Percentiles rank a stretch among this genome's conserved stretches.
Conservation (phyloP, 1,140 invertebrate species). For the Protaetia brevitarsis region DNA sequence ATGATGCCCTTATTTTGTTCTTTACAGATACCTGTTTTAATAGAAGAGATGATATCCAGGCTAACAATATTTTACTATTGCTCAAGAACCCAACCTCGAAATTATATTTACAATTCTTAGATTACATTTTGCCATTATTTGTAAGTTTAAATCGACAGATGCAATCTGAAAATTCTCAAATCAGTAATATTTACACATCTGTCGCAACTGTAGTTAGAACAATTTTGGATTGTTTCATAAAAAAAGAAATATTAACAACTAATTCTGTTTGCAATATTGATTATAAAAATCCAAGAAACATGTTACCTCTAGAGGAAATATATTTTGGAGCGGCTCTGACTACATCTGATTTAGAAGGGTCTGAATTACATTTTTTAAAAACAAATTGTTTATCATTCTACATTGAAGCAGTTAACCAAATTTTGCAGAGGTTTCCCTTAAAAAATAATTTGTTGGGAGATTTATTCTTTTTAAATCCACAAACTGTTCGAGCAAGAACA, state of each 20-base stretch:
- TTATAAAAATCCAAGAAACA: constrained; percentile 29
- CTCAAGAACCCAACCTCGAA: not conserved
- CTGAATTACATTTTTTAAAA: constrained; percentile 4
- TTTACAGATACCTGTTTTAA: not conserved
- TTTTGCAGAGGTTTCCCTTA: constrained; percentile 15
- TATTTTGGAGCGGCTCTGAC: constrained; percentile 24
- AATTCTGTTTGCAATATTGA: constrained; percentile 23
- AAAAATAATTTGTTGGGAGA: constrained; percentile 5
- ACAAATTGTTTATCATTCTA: constrained; percentile 23
- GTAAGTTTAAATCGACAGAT: not conserved
- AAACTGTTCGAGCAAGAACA: too few species aligned
- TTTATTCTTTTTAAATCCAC: constrained; percentile 11
- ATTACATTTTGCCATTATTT: not conserved
- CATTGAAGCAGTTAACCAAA: constrained; percentile 19
- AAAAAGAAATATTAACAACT: not conserved
- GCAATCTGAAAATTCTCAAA: not conserved
- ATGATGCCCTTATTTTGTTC: not conserved
- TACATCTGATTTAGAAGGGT: not conserved
- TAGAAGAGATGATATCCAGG: not conserved
- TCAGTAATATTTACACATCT: not conserved
- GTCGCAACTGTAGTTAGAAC: not conserved
- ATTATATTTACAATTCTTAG: constrained; percentile 4
- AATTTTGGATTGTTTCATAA: not conserved
- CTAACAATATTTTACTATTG: not conserved
- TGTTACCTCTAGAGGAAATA: constrained; percentile 18